Percentiles rank a stretch among this genome's conserved stretches.
Conservation (phyloP, 2,113 vertebrate species). For the Piaya cayana region DNA sequence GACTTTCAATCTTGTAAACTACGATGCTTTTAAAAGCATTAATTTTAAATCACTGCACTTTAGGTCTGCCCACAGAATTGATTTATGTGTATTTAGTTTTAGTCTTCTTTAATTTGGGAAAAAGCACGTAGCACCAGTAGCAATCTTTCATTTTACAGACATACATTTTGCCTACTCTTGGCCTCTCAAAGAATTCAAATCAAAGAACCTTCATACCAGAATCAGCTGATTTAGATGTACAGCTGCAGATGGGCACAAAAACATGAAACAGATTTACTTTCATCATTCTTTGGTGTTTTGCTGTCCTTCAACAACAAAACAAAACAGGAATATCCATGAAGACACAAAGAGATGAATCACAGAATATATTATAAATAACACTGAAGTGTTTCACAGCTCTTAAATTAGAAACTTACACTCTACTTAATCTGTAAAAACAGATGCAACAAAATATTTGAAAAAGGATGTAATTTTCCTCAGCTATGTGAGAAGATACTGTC, state of each 20-base stretch:
- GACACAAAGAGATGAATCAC: neutral
- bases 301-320: neutral
- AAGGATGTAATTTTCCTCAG: neutral
- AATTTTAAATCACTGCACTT: slow-evolving; percentile 6
- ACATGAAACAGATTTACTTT: neutral
- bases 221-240: neutral
- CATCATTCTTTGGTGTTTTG: neutral
- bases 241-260: neutral
- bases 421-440: neutral
- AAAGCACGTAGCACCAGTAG: neutral
- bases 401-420: neutral
- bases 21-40: neutral
- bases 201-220: neutral
- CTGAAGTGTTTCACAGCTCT: neutral
- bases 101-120: slow-evolving; percentile 7
- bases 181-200: slow-evolving; percentile 29
- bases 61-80: neutral
- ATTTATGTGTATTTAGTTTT: neutral
- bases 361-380: neutral
- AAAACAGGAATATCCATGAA: neutral
- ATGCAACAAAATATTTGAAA: neutral
- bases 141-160: slow-evolving; percentile 17
- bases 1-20: neutral
- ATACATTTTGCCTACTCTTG: neutral
- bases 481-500: neutral